Evolutionary conservation across 2,113 vertebrate species (phyloP), one percentile per base, ranked within the genome.

Genomic region (Brienomyrus longianalis): DNA sequence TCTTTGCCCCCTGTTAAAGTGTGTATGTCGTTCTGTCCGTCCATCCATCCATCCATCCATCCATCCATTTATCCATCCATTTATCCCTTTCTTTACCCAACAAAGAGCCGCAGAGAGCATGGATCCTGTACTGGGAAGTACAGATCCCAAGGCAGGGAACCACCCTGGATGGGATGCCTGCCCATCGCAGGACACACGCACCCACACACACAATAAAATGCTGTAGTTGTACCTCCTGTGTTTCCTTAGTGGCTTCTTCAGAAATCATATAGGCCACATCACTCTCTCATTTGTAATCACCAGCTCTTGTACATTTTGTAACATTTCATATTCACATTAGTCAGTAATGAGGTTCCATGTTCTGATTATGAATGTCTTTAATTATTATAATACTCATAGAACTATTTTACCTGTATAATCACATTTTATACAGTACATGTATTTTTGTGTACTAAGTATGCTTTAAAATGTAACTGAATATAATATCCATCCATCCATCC

Each of bases 321-420:
- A 35, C 21, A 83, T 39, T 80, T 83, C 19, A 83, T 52, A 83
- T 90, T 88, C 47, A 85, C 27, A 54, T 50, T 56, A 85, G 43
- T 48, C 84, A 48, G 48, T 17, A 35, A 13, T 88, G 50, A n/a
- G 80, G 21, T 56, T n/a, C 56, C 7, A 62, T 62, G 56, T 62
- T 62, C 56, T 62, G 56, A 31, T n/a, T 74, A 27, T 74, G 66
- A 31, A 74, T 74, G 10, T 74, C 27, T 35, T 27, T 74, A 31
- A 74, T 35, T 74, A 74, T 35, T 74, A 15, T 15, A 27, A 35
- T 74, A 31, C 27, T 70, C 3, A 70, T 35, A 35, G 5, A 35
- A 11, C 9, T 74, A 9, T 74, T 74, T 35, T 74, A 74, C 66
- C 66, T 15, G 27, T 74, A 74, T 35, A 27, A 74, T 74, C 27